A percentile compares a stretch with the other conserved stretches of the same genome.
Conservation (phyloP, 1,140 invertebrate species). For the Drosophila prosaltans region DNA sequence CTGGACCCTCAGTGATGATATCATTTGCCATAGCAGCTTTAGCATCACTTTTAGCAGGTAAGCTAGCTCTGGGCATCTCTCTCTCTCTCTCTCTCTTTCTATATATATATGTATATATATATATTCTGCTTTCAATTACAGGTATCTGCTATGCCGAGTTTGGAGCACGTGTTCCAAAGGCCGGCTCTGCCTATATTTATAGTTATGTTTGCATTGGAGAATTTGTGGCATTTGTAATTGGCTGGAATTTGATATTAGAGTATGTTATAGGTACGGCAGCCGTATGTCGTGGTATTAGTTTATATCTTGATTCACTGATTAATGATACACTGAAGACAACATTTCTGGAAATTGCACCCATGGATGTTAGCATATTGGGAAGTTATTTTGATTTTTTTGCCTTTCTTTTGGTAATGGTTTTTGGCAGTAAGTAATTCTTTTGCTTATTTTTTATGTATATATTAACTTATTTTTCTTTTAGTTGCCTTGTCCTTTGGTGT, state of each 20-base stretch:
- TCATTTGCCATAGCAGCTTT: slow-evolving; percentile 93
- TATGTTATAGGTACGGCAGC: slow-evolving; percentile 95
- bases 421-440: slow-evolving; percentile 84
- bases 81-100: too few species aligned
- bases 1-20: slow-evolving; percentile 92
- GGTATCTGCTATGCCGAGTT: slow-evolving; percentile 95
- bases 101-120: not conserved
- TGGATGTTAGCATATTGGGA: slow-evolving; percentile 85
- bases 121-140: slow-evolving; percentile 74
- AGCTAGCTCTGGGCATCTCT: slow-evolving; percentile 11
- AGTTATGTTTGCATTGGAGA: slow-evolving; percentile 95
- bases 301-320: slow-evolving; percentile 88
- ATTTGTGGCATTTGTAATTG: slow-evolving; percentile 90
- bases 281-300: slow-evolving; percentile 91
- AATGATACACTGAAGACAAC: slow-evolving; percentile 84
- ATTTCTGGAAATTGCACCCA: slow-evolving; percentile 84
- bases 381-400: slow-evolving; percentile 89
- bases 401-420: slow-evolving; percentile 85
- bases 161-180: slow-evolving; percentile 91
- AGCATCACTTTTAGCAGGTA: slow-evolving; percentile 92
- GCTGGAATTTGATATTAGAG: slow-evolving; percentile 96
- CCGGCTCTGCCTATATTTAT: slow-evolving; percentile 94
- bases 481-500: slow-evolving; percentile 90
- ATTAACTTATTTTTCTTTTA: slow-evolving; percentile 12
- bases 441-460: not conserved